Percentiles rank a stretch among this genome's conserved stretches.
Evolutionary conservation across 2,797 vertebrate species (phyloP).

Genomic region (Labroides dimidiatus): DNA sequence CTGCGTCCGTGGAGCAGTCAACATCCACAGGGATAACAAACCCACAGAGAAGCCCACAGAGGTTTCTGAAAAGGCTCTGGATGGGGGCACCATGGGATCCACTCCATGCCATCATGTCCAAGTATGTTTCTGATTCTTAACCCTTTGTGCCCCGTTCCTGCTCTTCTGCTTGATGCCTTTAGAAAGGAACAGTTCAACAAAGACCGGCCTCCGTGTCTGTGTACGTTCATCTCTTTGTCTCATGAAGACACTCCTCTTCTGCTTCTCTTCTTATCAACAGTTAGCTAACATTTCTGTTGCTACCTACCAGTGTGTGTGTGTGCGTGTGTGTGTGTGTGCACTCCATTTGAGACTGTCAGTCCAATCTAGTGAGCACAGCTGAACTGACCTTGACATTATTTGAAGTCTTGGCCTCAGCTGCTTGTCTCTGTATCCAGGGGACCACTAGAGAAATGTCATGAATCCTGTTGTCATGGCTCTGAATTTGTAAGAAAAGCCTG

Average conservation of each 20-base stretch:
- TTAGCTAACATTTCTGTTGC: constrained; percentile 24
- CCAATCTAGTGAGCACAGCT: constrained; percentile 25
- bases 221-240: neutral
- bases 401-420: constrained; percentile 62
- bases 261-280: constrained; percentile 23
- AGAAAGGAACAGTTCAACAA: neutral
- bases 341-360: constrained; percentile 23
- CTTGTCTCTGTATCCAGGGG: constrained; percentile 64
- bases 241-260: neutral
- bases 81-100: constrained; percentile 7
- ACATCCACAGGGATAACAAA: constrained; percentile 29
- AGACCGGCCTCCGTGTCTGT: neutral
- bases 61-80: constrained; percentile 25
- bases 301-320: neutral
- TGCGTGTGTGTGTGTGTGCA: constrained; percentile 35
- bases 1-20: constrained; percentile 51
- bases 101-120: constrained; percentile 15
- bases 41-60: too few relatives aligned
- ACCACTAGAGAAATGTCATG: constrained; percentile 62
- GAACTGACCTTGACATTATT: constrained; percentile 73
- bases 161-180: neutral
- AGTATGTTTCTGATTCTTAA: constrained; percentile 10
- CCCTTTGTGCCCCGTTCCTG: neutral
- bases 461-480: constrained; percentile 40
- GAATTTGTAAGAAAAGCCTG: neutral